Percentiles rank a stretch among this genome's conserved stretches.
These are phyloP conservation scores for Physocephala rufipes DNA, from an alignment of 2,888 invertebrate genomes.

Conservation along the genomic window DNA sequence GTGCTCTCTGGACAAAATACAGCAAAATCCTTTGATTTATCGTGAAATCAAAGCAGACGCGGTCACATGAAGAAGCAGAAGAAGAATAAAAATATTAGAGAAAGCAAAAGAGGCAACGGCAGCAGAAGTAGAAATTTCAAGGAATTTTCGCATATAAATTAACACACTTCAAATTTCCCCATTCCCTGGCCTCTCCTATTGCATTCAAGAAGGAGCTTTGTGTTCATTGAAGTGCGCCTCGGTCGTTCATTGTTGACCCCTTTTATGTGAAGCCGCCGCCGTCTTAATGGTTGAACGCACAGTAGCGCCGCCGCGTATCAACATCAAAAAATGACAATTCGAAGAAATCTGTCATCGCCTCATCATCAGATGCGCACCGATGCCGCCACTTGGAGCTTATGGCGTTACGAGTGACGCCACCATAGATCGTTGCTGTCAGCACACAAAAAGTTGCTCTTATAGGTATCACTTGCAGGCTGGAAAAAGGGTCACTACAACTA, in stretches of 20 bases:
- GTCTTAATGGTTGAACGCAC: conserved; percentile 37
- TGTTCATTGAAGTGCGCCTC: conserved; percentile 12
- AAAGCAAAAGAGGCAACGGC: too few relatives aligned
- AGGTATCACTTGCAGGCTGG: conserved; percentile 22
- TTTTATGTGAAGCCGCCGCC: conserved; percentile 35
- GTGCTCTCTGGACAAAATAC: conserved; percentile 30
- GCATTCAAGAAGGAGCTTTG: background rate
- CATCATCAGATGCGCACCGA: conserved; percentile 51
- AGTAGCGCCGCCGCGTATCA: conserved; percentile 38
- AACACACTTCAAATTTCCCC: conserved; percentile 24
- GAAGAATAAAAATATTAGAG: too few relatives aligned
- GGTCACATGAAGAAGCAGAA: conserved; percentile 9
- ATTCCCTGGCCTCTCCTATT: background rate
- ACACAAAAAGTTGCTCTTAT: background rate
- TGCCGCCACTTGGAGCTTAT: conserved; percentile 12
- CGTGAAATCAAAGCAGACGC: conserved; percentile 16
- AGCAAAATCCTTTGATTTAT: conserved; percentile 34
- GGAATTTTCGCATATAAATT: conserved; percentile 37
- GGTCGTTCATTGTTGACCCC: conserved; percentile 23
- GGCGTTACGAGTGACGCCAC: conserved; percentile 27
- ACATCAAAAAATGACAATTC: conserved; percentile 54
- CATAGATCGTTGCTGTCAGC: background rate
- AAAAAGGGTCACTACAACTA: conserved; percentile 6
- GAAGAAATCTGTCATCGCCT: conserved; percentile 63
- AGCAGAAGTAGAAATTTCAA: conserved; percentile 31